Conservation (phyloP, 2,113 vertebrate genomes). For the Ramphastos sulfuratus region DNA sequence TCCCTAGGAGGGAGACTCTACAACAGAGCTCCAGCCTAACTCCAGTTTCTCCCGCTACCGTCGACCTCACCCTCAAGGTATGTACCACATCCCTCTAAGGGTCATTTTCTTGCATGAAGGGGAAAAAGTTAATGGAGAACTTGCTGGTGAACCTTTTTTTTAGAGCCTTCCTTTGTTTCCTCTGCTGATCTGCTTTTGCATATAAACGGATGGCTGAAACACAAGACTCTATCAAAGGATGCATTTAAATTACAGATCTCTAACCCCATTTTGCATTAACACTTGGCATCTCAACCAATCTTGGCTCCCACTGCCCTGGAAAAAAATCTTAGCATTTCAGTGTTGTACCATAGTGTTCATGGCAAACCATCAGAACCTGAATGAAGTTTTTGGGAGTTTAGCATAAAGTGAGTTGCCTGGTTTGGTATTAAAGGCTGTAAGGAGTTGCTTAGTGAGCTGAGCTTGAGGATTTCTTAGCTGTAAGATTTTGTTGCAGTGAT, state of each 20-base stretch:
- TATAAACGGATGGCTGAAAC: constrained; percentile 65
- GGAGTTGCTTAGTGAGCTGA: neutral
- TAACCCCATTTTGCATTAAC: constrained; percentile 69
- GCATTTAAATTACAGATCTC: constrained; percentile 54
- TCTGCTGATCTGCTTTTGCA: constrained; percentile 71
- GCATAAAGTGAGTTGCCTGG: neutral
- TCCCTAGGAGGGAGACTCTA: constrained; percentile 89
- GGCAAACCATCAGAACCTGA: neutral
- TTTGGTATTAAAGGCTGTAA: neutral
- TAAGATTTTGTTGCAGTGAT: neutral
- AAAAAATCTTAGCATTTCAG: neutral
- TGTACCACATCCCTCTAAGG: constrained; percentile 69
- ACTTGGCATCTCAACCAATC: constrained; percentile 60
- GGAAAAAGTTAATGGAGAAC: constrained; percentile 57
- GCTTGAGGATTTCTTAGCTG: neutral
- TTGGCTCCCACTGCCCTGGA: constrained; percentile 50
- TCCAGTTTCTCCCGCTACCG: constrained; percentile 94
- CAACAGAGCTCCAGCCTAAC: constrained; percentile 95
- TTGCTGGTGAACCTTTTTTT: constrained; percentile 63
- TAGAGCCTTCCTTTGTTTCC: constrained; percentile 72
- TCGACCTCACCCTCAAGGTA: constrained; percentile 98
- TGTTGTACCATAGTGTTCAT: neutral
- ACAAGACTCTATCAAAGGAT: constrained; percentile 40
- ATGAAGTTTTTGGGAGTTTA: neutral
- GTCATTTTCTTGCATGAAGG: constrained; percentile 74